Evolutionary conservation across 1,140 invertebrate genomes (phyloP), one percentile per base, ranked within the genome.

Genomic region (Coptotermes formosanus): DNA sequence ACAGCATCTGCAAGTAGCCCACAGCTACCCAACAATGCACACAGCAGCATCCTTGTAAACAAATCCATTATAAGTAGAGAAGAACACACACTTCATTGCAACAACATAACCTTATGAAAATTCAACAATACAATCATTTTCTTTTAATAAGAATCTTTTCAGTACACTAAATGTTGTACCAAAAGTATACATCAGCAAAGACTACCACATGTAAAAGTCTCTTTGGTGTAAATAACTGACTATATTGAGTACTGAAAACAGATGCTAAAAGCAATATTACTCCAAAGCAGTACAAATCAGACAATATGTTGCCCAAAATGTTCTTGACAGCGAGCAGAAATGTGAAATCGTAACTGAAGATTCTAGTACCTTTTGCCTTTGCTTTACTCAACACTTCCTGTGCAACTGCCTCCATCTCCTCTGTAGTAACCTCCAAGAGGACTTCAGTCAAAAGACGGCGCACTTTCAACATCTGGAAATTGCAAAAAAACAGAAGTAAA

Each of bases 371-470:
- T 95, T 95, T 95, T 89, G 91, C 91, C 89, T 92, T 92, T 88
- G 92, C 92, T 88, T 93, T 92, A 89, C 92, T 92, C 89, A 94
- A 92, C 88, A 95, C 94, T 91, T 98, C 96, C 90, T 94, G 93
- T 90, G 96, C 97, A 88, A 98, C 93, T 88, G 92, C 91, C 88
- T 94, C 90, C 89, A 99, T 97, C 93, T 98, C 96, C 90, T 96
- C 94, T 89, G 96, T 97, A 23, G 98, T 99, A 88, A 98, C 97
- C 89, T 98, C 97, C 86, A 99, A 92, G 84, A 99, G 93, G 89
- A 99, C 96, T 92, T 98, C 97, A 81, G 97, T 99, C 90, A 99
- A 92, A 87, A 95, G 95, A 86, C 95, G 93, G 88, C 97, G 93
- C 38, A 99, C 96, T 90, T 94, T 95, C 89, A 97, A 90, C 96